Evolutionary conservation across 2,797 vertebrate genomes (phyloP).

Genomic region (Falco berigora): DNA sequence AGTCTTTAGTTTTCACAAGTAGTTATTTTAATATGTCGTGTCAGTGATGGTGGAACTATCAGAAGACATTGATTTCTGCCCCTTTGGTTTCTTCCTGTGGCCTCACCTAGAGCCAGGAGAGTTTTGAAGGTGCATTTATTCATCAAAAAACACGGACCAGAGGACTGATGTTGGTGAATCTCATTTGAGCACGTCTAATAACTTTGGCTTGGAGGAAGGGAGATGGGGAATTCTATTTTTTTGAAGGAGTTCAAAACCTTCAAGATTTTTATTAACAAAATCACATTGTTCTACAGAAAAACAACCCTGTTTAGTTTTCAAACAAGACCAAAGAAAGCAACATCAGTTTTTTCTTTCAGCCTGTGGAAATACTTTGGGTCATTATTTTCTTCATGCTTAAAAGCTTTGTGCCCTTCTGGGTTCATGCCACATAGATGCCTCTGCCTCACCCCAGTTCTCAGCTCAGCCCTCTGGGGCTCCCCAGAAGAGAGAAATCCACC

Average conservation of each 20-base stretch:
- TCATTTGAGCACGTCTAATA: neutral
- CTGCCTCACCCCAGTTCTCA: neutral
- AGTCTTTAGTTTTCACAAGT: neutral
- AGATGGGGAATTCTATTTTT: neutral
- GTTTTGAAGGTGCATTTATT: neutral
- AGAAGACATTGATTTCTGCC: neutral
- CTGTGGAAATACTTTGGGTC: neutral
- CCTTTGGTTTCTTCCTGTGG: neutral
- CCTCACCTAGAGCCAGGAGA: neutral
- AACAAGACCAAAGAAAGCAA: neutral
- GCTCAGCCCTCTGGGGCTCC: neutral
- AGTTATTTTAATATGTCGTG: neutral
- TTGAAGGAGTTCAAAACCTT: neutral
- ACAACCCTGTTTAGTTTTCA: neutral
- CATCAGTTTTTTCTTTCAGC: neutral
- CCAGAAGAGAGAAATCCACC: neutral
- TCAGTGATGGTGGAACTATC: accelerated
- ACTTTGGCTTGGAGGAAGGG: neutral
- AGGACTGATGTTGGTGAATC: neutral
- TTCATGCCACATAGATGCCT: neutral
- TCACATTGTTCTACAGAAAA: neutral
- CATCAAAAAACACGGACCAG: neutral
- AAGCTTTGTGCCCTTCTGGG: neutral
- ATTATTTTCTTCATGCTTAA: neutral
- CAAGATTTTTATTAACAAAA: neutral